Evolutionary conservation across 2,888 invertebrate species (phyloP), one percentile per base, ranked within the genome.

Genomic region (Amphimallon solstitiale): DNA sequence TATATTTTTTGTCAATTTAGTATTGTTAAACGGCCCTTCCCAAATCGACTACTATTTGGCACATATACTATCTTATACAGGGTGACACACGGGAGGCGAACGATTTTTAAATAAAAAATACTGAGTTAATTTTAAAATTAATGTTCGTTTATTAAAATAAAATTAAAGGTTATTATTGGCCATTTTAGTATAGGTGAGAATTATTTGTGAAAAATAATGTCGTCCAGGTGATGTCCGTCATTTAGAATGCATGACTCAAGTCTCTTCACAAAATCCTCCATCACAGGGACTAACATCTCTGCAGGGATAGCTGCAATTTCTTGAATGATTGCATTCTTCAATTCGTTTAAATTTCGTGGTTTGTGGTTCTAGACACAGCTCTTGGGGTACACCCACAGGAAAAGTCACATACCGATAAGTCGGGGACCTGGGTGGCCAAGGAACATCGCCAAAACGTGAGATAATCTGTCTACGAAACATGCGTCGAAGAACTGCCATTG

Each of bases 201-300:
- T 45, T 12, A 45, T n/a, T 45, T 45, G 10, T 45, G 45, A 12
- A 45, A 45, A 2, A 45, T 45, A 45, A 45, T 45, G 45, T 45
- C 45, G 45, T 45, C n/a, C n/a, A 45, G 45, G 14, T 45, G 45
- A 2, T 45, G 17, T 9, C 45, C 45, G 19, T 45, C 45, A 12
- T 12, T 9, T 45, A n/a, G 45, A 12, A 45, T 45, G 14, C 45
- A 45, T 9, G 9, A n/a, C 14, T 45, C 45, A 12, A 45, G n/a
- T 45, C 45, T 45, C 45, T 45, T 9, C 9, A 9, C 14, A 12
- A 45, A 45, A 45, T 45, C 23, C 23, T 23, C 23, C 23, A 23
- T 23, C 17, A 12, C 45, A 14, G 12, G 45, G 1, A n/a, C 45
- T 12, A 45, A 45, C 45, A 45, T 45, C 45, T 15, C 14, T n/a